phyloP scores from a whole-genome alignment of 2,113 vertebrate genomes.

The Tamias sibiricus region DNA sequence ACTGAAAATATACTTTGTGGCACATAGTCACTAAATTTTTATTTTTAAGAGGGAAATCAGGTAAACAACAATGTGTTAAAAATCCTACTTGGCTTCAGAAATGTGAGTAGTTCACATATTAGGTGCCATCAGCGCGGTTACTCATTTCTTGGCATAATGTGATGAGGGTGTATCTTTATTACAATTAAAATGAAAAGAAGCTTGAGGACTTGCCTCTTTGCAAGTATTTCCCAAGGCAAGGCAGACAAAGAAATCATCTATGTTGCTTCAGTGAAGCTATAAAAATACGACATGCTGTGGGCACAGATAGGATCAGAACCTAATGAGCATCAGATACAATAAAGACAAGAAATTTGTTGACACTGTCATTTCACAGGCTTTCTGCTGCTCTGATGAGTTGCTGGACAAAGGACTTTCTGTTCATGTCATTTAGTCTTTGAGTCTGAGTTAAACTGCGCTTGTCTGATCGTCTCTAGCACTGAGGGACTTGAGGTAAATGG shows the following conservation, averaged over 20 bases:
- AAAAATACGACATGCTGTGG: constrained; percentile 75
- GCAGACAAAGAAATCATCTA: constrained; percentile 65
- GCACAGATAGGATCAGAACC: constrained; percentile 66
- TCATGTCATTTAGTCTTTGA: not conserved
- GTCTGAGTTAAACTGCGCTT: not conserved
- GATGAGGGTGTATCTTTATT: constrained; percentile 44
- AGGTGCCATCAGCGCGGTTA: constrained; percentile 41
- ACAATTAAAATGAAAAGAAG: constrained; percentile 63
- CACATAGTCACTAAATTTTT: constrained; percentile 15
- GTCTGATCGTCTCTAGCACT: not conserved
- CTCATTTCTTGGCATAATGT: constrained; percentile 29
- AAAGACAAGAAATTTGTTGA: constrained; percentile 39
- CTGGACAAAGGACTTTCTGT: not conserved
- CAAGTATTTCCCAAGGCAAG: constrained; percentile 67
- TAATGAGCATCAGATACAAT: constrained; percentile 5
- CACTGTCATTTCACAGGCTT: not conserved
- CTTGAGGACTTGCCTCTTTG: constrained; percentile 57
- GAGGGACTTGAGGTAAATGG: not conserved
- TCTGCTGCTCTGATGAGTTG: not conserved
- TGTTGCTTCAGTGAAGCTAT: constrained; percentile 71
- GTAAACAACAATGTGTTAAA: not conserved
- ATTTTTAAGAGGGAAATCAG: constrained; percentile 29
- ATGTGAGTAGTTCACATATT: constrained; percentile 39
- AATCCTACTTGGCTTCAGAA: constrained; percentile 61
- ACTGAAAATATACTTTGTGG: not conserved